Evolutionary conservation across 2,113 vertebrate species (phyloP), one percentile per base, ranked within the genome.

Genomic region (Taxidea taxus): DNA sequence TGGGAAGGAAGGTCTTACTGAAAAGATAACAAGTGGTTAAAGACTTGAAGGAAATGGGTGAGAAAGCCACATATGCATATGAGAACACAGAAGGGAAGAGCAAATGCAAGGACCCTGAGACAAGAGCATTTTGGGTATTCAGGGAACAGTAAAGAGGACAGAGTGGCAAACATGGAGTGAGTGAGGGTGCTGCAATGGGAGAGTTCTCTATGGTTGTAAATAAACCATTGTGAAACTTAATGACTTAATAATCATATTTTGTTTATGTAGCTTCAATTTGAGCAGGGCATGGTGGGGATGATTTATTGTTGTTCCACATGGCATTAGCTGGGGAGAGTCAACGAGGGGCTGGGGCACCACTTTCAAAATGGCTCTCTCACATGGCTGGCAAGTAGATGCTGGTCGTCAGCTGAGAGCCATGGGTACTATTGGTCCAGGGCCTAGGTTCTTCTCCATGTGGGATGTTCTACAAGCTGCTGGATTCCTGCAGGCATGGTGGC

Each of bases 1-100:
- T 90, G 88, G 39, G 21, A 85, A 54, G 54, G 39, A 72, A 72
- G 62, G 34, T 49, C 47, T 96, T 89, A 39, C 89, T 86, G 72
- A n/a, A 92, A 77, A 70, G 90, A 86, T 77, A 85, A 47, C 51
- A 66, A 60, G 56, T 62, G 72, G 75, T 86, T 82, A 66, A 74
- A 10, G 34, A 51, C 49, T 42, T 49, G 12, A 25, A 51, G 66
- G 39, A 20, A 2, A 8, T 60, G 56, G 44, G 29, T 11, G 58
- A 15, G 11, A 37, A 13, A 39, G 13, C 11, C 9, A 0, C 29
- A 54, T 18, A 27, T n/a, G 37, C 4, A 6, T 21, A 20, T 21
- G 11, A 16, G 47, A 49, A n/a, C 25, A 7, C 4, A 44, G 23
- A 39, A 15, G 70, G 54, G 18, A 44, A 77, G 1, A 7, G 39